Evolutionary conservation across 2,888 invertebrate genomes (phyloP).

Genomic region (Coelopa pilipes): DNA sequence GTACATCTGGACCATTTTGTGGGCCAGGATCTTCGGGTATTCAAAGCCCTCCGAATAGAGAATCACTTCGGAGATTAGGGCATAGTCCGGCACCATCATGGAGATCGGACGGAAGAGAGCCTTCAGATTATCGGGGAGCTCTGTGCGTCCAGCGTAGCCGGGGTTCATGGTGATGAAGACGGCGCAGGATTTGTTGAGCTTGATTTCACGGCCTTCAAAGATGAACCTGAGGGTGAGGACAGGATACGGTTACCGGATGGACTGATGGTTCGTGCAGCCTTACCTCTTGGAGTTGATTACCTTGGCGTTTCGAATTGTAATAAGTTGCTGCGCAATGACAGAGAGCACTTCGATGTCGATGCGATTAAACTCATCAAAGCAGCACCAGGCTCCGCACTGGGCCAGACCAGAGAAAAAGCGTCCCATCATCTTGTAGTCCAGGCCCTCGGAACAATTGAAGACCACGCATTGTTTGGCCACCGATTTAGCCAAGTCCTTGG

Average conservation of each 20-base stretch:
- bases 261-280: conserved; percentile 5
- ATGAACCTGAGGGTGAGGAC: conserved; percentile 72
- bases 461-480: conserved; percentile 91
- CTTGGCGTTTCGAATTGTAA: conserved; percentile 89
- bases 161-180: conserved; percentile 94
- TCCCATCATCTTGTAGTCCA: conserved; percentile 76
- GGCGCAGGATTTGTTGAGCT: conserved; percentile 81
- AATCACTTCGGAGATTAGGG: conserved; percentile 89
- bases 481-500: conserved; percentile 88
- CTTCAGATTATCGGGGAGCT: conserved; percentile 88
- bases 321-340: conserved; percentile 89
- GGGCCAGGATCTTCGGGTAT: conserved; percentile 85
- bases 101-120: conserved; percentile 87
- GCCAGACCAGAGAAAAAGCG: conserved; percentile 89
- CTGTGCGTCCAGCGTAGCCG: conserved; percentile 89
- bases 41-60: conserved; percentile 94
- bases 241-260: background rate
- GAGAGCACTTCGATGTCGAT: conserved; percentile 91
- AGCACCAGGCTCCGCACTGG: conserved; percentile 92
- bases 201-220: conserved; percentile 91
- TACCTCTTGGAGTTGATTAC: conserved; percentile 71
- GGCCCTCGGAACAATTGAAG: conserved; percentile 89
- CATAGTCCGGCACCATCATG: conserved; percentile 95
- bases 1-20: conserved; percentile 94
- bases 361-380: conserved; percentile 91